Percentiles rank a stretch among this genome's conserved stretches.
phyloP scores from a whole-genome alignment of 2,797 vertebrate species.

The Brachyalestes nurse region DNA sequence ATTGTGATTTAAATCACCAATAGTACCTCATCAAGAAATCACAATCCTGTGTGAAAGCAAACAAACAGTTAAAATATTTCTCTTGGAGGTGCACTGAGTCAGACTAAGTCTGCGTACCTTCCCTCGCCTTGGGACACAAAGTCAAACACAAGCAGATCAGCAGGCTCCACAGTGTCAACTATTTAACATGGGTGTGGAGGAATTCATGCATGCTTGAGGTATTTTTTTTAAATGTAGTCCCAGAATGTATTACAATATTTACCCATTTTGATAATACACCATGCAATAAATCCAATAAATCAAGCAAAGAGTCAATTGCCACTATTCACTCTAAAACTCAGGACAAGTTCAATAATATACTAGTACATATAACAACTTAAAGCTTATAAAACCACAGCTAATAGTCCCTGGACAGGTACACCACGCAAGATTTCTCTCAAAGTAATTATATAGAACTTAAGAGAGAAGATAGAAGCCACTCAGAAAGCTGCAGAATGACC shows the following conservation, averaged over 20 bases:
- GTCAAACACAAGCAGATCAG: background rate
- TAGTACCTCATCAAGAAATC: background rate
- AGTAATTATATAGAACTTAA: too few relatives aligned
- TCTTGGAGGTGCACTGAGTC: conserved; percentile 29
- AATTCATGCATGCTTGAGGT: background rate
- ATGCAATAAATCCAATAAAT: too few relatives aligned
- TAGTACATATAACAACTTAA: too few relatives aligned
- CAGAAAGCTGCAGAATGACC: too few relatives aligned
- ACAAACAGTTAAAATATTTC: conserved; percentile 22
- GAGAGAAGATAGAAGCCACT: too few relatives aligned
- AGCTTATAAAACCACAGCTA: too few relatives aligned
- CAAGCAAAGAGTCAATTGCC: too few relatives aligned
- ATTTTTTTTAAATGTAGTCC: background rate
- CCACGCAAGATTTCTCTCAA: too few relatives aligned
- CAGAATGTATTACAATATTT: background rate
- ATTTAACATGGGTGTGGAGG: conserved; percentile 5
- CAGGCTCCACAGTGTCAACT: background rate
- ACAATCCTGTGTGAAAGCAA: background rate
- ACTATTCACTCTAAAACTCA: too few relatives aligned
- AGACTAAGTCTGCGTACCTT: background rate
- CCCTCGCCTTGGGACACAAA: conserved; percentile 28
- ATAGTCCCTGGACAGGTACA: too few relatives aligned
- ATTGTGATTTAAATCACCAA: background rate
- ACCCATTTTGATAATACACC: background rate
- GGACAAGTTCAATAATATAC: too few relatives aligned